Evolutionary conservation across 2,113 vertebrate species (phyloP), one percentile per base, ranked within the genome.

Genomic region (Anguilla rostrata): DNA sequence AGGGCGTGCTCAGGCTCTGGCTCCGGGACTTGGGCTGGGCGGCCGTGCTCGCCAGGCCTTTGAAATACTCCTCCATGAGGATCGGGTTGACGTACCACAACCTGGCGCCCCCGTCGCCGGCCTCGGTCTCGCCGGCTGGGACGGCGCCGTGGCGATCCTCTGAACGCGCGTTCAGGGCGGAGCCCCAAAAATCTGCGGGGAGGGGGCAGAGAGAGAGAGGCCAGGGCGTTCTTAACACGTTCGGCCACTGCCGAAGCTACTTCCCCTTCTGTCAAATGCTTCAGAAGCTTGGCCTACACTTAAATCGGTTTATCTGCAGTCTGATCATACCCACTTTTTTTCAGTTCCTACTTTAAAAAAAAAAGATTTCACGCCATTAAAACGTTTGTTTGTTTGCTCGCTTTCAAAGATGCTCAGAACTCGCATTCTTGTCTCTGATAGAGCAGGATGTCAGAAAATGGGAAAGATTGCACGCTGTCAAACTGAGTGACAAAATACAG

Each of bases 61-160:
- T 89, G 89, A 92, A 89, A 60, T 88, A 95, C 91, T 97, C 96
- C 91, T 97, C 97, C 86, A 98, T 95, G 93, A 96, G 94, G 86
- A 98, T 94, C 18, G 98, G 96, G 90, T 97, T 98, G 87, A 99
- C 94, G 12, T 98, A 97, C 96, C 98, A 95, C 93, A 96, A 93
- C 82, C 89, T 92, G 89, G 95, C 94, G 88, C 90, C 94, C 92
- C 95, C 96, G 79, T 91, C 53, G 34, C 95, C 94, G 89, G 96
- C 91, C 92, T 96, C 94, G 75, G 96, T 95, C 92, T 97, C 96
- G 89, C 96, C 96, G 71, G 71, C n/a, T 11, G 96, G 92, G 86
- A 95, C 94, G 85, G 92, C 90, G 87, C 89, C 84, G 86, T 84
- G 86, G 79, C 88, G 84, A 91, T 86, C 88, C 16, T 87, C 43